Conservation (phyloP, 2,113 vertebrate species). For the human (Homo sapiens) region DNA sequence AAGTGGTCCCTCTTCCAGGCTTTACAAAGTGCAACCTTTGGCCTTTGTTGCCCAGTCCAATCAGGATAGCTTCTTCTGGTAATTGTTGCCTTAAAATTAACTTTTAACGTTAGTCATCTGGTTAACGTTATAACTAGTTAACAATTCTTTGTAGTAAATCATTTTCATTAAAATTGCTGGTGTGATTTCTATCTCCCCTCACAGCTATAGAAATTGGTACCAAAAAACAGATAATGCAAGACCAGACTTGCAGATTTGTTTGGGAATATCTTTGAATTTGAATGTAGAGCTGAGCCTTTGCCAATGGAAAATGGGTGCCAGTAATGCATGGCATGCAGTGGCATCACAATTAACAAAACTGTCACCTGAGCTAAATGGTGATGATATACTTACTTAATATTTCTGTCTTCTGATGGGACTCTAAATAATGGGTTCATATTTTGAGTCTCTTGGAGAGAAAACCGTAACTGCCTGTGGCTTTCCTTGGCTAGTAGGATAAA, state of each 20-base stretch:
- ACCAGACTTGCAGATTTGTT: background rate
- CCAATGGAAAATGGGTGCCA: background rate
- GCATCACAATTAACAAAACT: background rate
- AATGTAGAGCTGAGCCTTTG: background rate
- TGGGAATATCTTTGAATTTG: background rate
- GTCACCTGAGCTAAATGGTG: background rate
- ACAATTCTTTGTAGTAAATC: background rate
- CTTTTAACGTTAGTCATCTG: background rate
- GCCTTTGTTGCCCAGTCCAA: background rate
- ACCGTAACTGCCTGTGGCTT: background rate
- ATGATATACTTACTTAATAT: background rate
- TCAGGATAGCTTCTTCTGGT: background rate
- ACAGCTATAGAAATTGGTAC: background rate
- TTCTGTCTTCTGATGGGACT: background rate
- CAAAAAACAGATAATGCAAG: background rate
- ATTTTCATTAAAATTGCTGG: background rate
- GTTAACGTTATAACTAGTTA: background rate
- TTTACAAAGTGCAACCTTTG: background rate
- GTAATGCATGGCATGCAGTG: no score
- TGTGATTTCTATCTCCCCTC: background rate
- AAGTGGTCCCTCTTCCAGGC: background rate
- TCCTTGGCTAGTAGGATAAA: background rate
- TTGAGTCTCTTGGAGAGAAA: background rate
- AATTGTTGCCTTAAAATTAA: background rate
- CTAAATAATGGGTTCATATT: background rate